phyloP scores from a whole-genome alignment of 2,797 vertebrate species.

The Clamator glandarius region DNA sequence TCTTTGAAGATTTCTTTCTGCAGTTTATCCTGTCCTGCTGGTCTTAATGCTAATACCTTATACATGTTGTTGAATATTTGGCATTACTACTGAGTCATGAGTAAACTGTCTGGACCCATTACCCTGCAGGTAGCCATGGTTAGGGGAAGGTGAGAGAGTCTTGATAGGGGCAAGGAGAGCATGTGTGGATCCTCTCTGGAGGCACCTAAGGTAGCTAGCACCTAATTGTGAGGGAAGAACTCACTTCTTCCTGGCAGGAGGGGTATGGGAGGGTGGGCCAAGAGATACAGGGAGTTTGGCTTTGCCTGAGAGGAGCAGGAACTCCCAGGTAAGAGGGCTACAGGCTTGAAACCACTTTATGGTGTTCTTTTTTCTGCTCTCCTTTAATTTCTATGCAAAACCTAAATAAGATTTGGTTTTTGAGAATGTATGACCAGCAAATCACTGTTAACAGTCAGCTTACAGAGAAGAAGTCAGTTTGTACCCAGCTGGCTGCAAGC shows the following conservation, averaged over 20 bases:
- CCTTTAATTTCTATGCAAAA: not conserved
- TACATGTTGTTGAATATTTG: not conserved
- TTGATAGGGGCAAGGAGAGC: fast-evolving
- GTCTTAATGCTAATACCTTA: not conserved
- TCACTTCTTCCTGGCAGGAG: not conserved
- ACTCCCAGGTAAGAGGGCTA: fast-evolving
- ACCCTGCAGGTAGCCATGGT: not conserved
- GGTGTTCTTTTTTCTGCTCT: not conserved
- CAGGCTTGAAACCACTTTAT: not conserved
- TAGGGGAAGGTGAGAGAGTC: not conserved
- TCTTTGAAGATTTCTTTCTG: not conserved
- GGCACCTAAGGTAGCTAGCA: not conserved
- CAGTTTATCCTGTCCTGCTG: not conserved
- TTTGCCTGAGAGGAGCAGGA: not conserved
- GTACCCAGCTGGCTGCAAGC: not conserved
- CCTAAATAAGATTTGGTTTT: not conserved
- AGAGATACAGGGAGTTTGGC: not conserved
- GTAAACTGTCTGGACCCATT: not conserved
- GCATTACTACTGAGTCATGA: not conserved
- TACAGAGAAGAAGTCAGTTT: not conserved
- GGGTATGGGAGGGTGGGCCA: not conserved
- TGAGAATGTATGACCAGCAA: not conserved
- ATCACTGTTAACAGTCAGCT: not conserved
- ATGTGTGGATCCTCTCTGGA: not conserved
- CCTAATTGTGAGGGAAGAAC: not conserved